A percentile compares a stretch with the other conserved stretches of the same genome.
phyloP scores from a whole-genome alignment of 2,888 invertebrate species.

The Auanema freiburgensis region DNA sequence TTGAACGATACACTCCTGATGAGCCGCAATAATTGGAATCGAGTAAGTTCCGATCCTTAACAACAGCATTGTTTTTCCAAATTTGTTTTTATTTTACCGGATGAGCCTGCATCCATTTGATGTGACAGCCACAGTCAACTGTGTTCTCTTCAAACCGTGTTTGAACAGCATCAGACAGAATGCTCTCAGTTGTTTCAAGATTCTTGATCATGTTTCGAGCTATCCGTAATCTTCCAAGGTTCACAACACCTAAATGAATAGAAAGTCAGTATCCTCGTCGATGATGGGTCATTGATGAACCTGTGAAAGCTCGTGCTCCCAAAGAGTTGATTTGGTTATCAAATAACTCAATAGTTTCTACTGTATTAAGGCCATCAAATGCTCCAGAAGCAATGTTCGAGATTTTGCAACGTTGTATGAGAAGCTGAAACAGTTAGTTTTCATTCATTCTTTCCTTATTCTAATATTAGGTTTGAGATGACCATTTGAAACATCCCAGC shows the following conservation, averaged over 20 bases:
- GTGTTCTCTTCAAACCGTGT: constrained; percentile 42
- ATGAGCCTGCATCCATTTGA: constrained; percentile 44
- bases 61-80: background rate
- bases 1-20: constrained; percentile 34
- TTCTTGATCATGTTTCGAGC: constrained; percentile 32
- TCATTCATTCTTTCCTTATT: background rate
- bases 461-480: too few species aligned
- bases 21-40: constrained; percentile 42
- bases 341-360: constrained; percentile 42
- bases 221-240: constrained; percentile 37
- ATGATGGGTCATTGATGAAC: constrained; percentile 5
- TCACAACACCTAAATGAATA: constrained; percentile 25
- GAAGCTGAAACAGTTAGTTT: constrained; percentile 30
- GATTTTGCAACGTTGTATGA: constrained; percentile 37
- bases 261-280: background rate
- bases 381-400: constrained; percentile 37
- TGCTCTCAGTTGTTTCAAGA: constrained; percentile 34
- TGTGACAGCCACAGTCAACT: constrained; percentile 32
- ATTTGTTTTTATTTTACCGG: constrained; percentile 11
- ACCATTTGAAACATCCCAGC: background rate
- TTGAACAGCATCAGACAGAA: constrained; percentile 34
- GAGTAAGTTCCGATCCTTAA: constrained; percentile 18
- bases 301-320: constrained; percentile 39
- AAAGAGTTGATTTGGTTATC: constrained; percentile 40
- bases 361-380: constrained; percentile 39